A percentile compares a stretch with the other conserved stretches of the same genome.
Conservation (phyloP, 1,140 invertebrate species). For the Hylaeus anthracinus region DNA sequence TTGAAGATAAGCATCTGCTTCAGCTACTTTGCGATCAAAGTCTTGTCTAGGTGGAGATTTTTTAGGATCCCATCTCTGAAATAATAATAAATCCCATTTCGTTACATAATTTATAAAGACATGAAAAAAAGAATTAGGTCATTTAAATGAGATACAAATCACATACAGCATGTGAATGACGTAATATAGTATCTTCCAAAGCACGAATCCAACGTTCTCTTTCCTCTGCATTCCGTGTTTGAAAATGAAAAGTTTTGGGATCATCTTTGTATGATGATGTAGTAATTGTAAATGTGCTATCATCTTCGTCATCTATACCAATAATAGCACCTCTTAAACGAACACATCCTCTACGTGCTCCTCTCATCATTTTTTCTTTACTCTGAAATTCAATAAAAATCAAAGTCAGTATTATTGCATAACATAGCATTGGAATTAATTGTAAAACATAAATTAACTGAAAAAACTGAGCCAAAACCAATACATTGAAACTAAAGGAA, state of each 20-base stretch:
- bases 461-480: too few species aligned
- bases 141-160: neutral
- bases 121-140: neutral
- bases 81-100: conserved; percentile 12
- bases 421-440: neutral
- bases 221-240: conserved; percentile 94
- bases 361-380: conserved; percentile 99
- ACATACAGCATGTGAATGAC: conserved; percentile 86
- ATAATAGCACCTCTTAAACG: conserved; percentile 96
- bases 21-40: conserved; percentile 95
- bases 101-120: neutral
- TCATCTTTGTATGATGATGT: conserved; percentile 86
- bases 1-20: conserved; percentile 98
- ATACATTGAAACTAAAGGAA: too few species aligned
- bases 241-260: conserved; percentile 99
- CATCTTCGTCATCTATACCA: conserved; percentile 99
- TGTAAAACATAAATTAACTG: too few species aligned
- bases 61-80: conserved; percentile 83
- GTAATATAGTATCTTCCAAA: conserved; percentile 95
- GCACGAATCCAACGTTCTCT: conserved; percentile 97
- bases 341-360: conserved; percentile 97
- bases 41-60: conserved; percentile 85
- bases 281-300: conserved; percentile 99
- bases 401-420: neutral
- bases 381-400: conserved; percentile 84